Evolutionary conservation across 2,888 invertebrate genomes (phyloP).

Genomic region (Drosophila meridionalis): DNA sequence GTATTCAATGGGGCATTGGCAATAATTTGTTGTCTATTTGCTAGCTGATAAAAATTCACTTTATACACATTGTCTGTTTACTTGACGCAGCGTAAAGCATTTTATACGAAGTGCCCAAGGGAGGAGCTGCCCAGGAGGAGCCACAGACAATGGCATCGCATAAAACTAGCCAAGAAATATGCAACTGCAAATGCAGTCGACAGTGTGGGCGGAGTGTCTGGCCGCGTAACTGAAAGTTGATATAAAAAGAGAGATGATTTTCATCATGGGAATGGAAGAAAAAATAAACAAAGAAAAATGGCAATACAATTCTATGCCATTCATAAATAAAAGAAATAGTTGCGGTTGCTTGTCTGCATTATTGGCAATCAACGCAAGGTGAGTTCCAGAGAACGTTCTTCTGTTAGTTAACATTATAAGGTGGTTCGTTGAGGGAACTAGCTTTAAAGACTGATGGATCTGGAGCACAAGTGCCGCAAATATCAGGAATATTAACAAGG

Average conservation of each 20-base stretch:
- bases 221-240: constrained; percentile 6
- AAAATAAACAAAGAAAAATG: background rate
- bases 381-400: background rate
- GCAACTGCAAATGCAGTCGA: constrained; percentile 47
- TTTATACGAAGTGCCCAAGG: constrained; percentile 23
- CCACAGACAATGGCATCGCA: constrained; percentile 47
- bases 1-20: constrained; percentile 52
- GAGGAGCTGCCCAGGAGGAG: constrained; percentile 5
- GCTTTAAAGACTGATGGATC: background rate
- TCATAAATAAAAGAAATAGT: background rate
- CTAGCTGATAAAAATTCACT: constrained; percentile 77
- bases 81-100: constrained; percentile 44
- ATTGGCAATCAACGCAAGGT: background rate
- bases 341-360: background rate
- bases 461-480: background rate
- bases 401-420: background rate
- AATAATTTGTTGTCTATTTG: constrained; percentile 75
- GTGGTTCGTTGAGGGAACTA: background rate
- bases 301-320: background rate
- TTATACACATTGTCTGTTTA: constrained; percentile 66
- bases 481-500: background rate
- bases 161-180: constrained; percentile 48
- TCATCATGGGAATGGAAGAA: background rate
- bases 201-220: constrained; percentile 12
- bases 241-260: background rate